Base-by-base conservation (phyloP, 2,888 invertebrate species). In the Zygaena filipendulae region DNA sequence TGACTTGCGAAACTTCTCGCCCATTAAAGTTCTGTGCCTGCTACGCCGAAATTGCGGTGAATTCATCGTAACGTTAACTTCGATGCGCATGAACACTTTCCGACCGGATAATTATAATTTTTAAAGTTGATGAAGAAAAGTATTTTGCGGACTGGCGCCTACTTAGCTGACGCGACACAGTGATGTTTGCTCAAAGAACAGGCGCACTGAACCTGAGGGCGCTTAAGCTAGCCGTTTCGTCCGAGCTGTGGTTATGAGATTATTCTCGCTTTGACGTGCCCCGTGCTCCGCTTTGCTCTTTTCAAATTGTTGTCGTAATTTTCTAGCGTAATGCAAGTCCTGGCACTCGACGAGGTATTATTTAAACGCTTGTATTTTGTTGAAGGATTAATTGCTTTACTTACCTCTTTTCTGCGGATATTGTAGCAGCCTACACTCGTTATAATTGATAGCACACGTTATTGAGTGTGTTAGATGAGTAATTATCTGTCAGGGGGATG, bases 161-260 rank as follows among this genome's bases (percentile, higher is more conserved):
- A 51, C 47, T 33, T 34, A 31, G 33, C 34, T 35, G 35, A 25
- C 23, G 35, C 33, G 38, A 32, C 33, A 29, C 33, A 30, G 27
- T 36, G 31, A 36, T 56, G 54, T 61, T 59, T 51, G 51, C 52
- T 59, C 63, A 64, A 66, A 68, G 67, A 63, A 59, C 58, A 57
- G 61, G 60, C 56, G 57, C 52, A 34, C 57, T 59, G 55, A 60
- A 61, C 61, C 59, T 43, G 59, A 64, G 64, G 62, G 64, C 60
- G 60, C 64, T 54, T 60, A 66, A 62, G 63, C 62, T 59, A 59
- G 41, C 52, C 59, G 53, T 56, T 61, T 66, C 59, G 64, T 57
- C 60, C 57, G 56, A 54, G 51, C 52, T 57, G 56, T 59, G 56
- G 68, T 74, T 72, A 74, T 72, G 69, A 69, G 69, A 72, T 74